Evolutionary conservation across 1,140 invertebrate genomes (phyloP).

Genomic region (Patella vulgata): DNA sequence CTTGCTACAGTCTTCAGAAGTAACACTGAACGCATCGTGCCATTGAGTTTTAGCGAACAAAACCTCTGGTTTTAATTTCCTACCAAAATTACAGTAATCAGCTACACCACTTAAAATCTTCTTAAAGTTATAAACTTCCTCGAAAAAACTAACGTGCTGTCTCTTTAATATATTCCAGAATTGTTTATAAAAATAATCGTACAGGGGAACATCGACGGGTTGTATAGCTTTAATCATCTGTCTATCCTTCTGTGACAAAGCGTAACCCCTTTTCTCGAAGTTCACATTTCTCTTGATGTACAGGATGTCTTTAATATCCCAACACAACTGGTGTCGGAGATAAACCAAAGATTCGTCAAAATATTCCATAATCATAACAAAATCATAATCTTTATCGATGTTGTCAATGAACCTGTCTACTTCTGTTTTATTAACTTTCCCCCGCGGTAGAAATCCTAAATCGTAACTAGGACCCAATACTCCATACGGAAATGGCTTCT

Average conservation of each 20-base stretch:
- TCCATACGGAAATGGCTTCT: constrained; percentile 25
- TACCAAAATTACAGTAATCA: constrained; percentile 19
- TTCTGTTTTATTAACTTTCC: not conserved
- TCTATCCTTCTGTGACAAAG: not conserved
- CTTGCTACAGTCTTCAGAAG: constrained; percentile 11
- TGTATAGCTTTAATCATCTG: constrained; percentile 13
- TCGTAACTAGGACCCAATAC: constrained; percentile 28
- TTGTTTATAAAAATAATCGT: constrained; percentile 28
- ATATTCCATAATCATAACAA: constrained; percentile 70
- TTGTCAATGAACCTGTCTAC: constrained; percentile 21
- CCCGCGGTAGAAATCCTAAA: constrained; percentile 31
- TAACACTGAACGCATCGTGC: constrained; percentile 16
- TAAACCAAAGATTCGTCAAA: constrained; percentile 70
- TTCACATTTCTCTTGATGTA: constrained; percentile 20
- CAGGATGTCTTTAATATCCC: constrained; percentile 53
- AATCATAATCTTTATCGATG: constrained; percentile 59
- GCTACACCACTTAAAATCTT: constrained; percentile 9
- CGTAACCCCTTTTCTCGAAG: not conserved
- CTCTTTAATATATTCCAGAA: constrained; percentile 18
- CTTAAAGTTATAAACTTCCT: constrained; percentile 30
- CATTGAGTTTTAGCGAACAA: constrained; percentile 8
- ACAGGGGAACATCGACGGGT: constrained; percentile 29
- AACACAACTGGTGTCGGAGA: constrained; percentile 67
- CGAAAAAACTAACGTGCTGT: constrained; percentile 17
- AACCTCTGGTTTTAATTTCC: not conserved